Evolutionary conservation across 92 coral and sea anemone genomes (phyloP).

Genomic region (Muricea muricata): DNA sequence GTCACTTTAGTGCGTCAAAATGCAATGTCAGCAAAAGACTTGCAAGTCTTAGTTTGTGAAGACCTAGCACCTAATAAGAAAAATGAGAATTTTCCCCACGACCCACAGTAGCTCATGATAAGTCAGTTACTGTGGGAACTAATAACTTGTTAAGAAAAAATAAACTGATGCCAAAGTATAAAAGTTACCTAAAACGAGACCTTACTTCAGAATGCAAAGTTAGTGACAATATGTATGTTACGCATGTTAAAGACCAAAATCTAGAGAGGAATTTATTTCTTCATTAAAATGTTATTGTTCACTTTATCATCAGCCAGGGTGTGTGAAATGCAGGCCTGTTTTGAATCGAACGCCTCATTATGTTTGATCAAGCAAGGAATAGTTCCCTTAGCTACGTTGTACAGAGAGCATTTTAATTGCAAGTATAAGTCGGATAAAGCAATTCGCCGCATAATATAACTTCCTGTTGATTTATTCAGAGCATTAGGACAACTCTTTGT

Average conservation of each 20-base stretch:
- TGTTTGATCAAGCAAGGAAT: constrained; percentile 4
- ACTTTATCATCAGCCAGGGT: background rate
- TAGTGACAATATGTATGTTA: background rate
- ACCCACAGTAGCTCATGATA: background rate
- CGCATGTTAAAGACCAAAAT: background rate
- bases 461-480: constrained; percentile 18
- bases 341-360: background rate
- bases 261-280: background rate
- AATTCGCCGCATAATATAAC: background rate
- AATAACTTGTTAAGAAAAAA: background rate
- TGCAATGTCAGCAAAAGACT: too few species aligned
- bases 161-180: background rate
- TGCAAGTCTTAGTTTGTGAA: too few species aligned
- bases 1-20: too few species aligned
- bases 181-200: background rate
- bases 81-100: background rate
- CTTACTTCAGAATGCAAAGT: constrained; percentile 6
- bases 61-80: too few species aligned
- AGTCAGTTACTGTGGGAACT: background rate
- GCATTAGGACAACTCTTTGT: constrained; percentile 25
- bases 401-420: background rate
- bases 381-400: background rate
- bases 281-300: constrained; percentile 13
- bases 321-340: background rate
- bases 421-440: constrained; percentile 6